A percentile compares a stretch with the other conserved stretches of the same genome.
Conservation (phyloP, 2,113 vertebrate genomes). For the Phylloscopus trochilus region DNA sequence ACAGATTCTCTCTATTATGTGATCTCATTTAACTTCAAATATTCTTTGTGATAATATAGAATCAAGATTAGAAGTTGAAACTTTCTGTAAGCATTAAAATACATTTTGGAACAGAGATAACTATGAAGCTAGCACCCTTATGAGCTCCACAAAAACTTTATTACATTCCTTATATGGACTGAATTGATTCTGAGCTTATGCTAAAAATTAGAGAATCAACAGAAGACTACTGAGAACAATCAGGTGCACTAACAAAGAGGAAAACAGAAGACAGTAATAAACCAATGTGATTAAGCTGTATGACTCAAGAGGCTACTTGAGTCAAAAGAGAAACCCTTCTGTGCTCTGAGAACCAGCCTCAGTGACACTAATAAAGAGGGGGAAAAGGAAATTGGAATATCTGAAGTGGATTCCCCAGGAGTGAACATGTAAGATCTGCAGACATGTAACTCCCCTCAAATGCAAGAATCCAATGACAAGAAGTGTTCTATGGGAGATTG, state of each 20-base stretch:
- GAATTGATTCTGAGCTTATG: not conserved
- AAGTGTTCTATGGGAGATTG: not conserved
- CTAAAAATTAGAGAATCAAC: not conserved
- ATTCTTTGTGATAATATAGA: not conserved
- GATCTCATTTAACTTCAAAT: not conserved
- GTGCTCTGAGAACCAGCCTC: not conserved
- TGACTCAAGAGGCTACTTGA: not conserved
- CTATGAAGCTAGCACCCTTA: not conserved
- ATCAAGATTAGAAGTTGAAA: not conserved
- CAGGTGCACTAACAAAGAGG: not conserved
- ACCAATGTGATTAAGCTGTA: not conserved
- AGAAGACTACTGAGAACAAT: not conserved
- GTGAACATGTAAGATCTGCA: not conserved
- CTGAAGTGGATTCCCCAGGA: not conserved
- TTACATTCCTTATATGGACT: not conserved
- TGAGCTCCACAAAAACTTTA: not conserved
- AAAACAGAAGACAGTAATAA: not conserved
- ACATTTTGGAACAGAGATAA: not conserved
- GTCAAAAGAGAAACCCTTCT: slow-evolving; percentile 3
- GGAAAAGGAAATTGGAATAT: not conserved
- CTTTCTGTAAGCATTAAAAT: not conserved
- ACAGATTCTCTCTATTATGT: not conserved
- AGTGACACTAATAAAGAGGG: not conserved
- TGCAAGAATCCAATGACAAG: not conserved
- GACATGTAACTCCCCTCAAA: rapidly evolving